Base-by-base conservation (phyloP, 1,140 invertebrate genomes). In the Platorchestia sp. region DNA sequence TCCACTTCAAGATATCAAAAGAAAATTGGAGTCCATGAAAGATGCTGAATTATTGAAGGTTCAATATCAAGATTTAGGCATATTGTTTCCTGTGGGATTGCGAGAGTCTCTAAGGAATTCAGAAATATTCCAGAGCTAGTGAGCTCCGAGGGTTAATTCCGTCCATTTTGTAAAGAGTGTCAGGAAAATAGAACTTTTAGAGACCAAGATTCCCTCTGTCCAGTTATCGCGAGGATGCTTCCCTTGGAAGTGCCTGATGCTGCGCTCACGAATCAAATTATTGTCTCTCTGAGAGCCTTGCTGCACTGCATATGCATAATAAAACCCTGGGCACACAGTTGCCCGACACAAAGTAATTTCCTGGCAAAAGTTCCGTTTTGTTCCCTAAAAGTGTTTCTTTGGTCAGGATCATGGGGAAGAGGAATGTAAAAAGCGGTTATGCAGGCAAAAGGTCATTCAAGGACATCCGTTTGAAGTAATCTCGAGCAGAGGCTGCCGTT, bases 351-450 rank as follows among this genome's bases (percentile, higher is more conserved):
- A 89, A 89, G 87, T 41, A 89, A 89, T 89, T 89, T 44, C 87
- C 87, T 44, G 41, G 41, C 42, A 44, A 89, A 89, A 41, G 87
- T 89, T 42, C 87, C 87, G 43, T 89, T 89, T 42, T 44, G 87
- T 89, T 89, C 87, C 87, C n/a, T 89, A 89, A 44, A 89, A 89
- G 87, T 44, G 87, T 89, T 89, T 89, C 87, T 89, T 89, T 44
- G 87, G 87, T 42, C 87, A 89, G n/a, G 87, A 75, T 75, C 59
- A 75, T 75, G 36, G 59, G 14, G 87, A 14, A 42, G 87, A 89
- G 87, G 87, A 41, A 89, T 42, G 87, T 89, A 44, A 44, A 44
- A 89, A 89, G 42, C n/a, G n/a, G 87, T 89, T 44, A 89, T 41
- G 87, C 87, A 89, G 36, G 87, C 41, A 42, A 44, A 36, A 41